Evolutionary conservation across 1,140 invertebrate species (phyloP).

Genomic region (Melanaphis sacchari): DNA sequence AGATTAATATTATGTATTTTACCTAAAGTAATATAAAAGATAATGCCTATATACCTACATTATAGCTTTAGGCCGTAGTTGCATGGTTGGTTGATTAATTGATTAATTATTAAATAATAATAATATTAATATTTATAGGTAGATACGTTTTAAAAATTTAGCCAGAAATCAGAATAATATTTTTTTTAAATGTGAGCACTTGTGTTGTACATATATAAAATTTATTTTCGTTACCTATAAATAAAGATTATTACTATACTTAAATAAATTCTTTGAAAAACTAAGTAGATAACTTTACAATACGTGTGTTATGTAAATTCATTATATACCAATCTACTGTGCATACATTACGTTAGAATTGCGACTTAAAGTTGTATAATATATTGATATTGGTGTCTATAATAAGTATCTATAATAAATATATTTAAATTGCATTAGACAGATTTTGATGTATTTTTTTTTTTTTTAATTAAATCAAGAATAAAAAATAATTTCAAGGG

Average conservation of each 20-base stretch:
- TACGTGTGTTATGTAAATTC: neutral
- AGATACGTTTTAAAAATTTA: neutral
- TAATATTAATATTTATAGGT: neutral
- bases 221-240: neutral
- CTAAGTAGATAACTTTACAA: neutral
- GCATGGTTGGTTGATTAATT: neutral
- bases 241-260: neutral
- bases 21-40: neutral
- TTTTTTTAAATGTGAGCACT: neutral
- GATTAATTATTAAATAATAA: neutral
- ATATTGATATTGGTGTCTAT: neutral
- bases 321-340: no score
- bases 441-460: no score
- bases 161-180: neutral
- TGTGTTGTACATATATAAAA: neutral
- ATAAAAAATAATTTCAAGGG: neutral
- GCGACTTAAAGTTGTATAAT: neutral
- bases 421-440: neutral
- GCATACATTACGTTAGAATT: neutral
- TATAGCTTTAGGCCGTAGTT: neutral
- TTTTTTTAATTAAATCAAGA: no score
- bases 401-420: neutral
- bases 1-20: conserved; percentile 17
- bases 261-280: neutral
- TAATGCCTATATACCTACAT: neutral